Conservation (phyloP, 64 coral and sea anemone species). For the Montipora capricornis region DNA sequence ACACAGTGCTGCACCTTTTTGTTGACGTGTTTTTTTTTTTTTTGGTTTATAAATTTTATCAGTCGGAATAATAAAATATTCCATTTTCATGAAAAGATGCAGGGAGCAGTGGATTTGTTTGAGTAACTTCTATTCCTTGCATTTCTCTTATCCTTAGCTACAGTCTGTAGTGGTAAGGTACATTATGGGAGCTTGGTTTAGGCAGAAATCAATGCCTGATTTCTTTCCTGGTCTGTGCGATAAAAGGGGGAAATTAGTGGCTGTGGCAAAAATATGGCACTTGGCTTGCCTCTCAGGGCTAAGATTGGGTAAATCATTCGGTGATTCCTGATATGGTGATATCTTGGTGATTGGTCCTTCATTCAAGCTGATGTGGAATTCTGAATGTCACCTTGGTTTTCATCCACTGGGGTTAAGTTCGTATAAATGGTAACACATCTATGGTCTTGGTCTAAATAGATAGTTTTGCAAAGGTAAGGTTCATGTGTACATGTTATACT, state of each 20-base stretch:
- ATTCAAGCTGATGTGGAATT: constrained; percentile 43
- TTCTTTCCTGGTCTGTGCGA: constrained; percentile 44
- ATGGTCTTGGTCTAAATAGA: constrained; percentile 56
- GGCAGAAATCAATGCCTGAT: constrained; percentile 53
- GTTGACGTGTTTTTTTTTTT: not conserved
- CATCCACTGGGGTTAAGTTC: constrained; percentile 16
- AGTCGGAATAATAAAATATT: not conserved
- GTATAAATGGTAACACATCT: constrained; percentile 5
- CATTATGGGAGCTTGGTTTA: constrained; percentile 63
- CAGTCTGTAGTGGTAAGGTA: constrained; percentile 53
- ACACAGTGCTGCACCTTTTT: too few relatives aligned
- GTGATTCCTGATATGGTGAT: constrained; percentile 31
- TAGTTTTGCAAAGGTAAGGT: constrained; percentile 58
- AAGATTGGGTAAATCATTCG: constrained; percentile 56
- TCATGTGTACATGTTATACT: not conserved
- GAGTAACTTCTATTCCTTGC: constrained; percentile 46
- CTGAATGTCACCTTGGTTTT: constrained; percentile 33
- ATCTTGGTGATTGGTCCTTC: constrained; percentile 9
- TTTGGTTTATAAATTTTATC: not conserved
- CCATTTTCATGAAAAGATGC: not conserved
- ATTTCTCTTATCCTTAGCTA: constrained; percentile 57
- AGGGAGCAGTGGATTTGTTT: not conserved
- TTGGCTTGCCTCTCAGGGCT: constrained; percentile 33
- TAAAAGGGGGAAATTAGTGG: constrained; percentile 47
- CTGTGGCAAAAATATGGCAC: constrained; percentile 57